These are phyloP conservation scores for Tringa solitaria DNA, from an alignment of 2,113 vertebrate species.

Conservation along the genomic window DNA sequence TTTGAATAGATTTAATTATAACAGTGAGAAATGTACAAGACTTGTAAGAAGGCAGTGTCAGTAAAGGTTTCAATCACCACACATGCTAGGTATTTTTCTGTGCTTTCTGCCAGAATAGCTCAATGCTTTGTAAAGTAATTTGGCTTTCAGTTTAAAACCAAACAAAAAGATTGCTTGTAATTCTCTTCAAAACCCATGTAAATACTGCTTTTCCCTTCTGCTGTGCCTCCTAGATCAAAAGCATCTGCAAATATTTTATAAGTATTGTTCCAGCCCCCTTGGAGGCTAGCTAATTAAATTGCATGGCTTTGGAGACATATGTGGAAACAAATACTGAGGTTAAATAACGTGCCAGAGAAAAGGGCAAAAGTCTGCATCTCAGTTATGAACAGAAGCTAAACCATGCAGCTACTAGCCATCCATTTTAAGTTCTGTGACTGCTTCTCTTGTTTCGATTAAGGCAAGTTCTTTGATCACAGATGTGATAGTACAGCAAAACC, in stretches of 20 bases:
- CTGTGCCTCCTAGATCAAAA: background rate
- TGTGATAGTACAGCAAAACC: background rate
- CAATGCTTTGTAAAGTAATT: background rate
- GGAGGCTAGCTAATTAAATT: conserved; percentile 16
- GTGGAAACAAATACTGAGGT: background rate
- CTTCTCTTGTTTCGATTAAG: background rate
- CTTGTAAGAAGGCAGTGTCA: background rate
- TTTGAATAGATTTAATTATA: background rate
- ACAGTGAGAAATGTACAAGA: background rate
- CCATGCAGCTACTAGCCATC: background rate
- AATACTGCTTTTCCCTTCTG: background rate
- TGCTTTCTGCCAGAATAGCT: background rate
- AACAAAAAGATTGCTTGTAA: background rate
- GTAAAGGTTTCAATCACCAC: background rate
- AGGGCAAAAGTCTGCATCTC: background rate
- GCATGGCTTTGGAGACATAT: background rate
- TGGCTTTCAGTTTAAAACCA: conserved; percentile 10
- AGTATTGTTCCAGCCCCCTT: background rate
- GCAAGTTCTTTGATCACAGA: background rate
- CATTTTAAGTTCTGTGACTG: background rate
- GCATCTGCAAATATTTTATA: conserved; percentile 1
- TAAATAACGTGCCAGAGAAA: background rate
- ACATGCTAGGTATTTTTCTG: background rate
- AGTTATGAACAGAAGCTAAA: background rate
- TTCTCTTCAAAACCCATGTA: background rate